These are phyloP conservation scores for Archivesica marissinica DNA, from an alignment of 1,140 invertebrate genomes.

Conservation along the genomic window DNA sequence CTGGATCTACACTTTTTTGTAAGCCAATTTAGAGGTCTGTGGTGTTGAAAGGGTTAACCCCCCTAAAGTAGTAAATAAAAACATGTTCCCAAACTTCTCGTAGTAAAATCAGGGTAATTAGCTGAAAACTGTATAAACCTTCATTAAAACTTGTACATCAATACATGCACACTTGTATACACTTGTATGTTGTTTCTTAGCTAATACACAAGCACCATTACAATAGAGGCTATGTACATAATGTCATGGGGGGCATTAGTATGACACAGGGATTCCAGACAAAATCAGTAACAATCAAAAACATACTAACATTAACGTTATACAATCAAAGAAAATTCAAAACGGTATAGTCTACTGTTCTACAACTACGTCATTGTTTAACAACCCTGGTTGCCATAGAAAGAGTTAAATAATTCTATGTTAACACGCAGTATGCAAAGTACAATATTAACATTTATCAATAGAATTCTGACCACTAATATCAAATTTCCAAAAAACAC, in stretches of 20 bases:
- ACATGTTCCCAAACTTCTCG: background rate
- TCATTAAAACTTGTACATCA: background rate
- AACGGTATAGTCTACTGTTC: constrained; percentile 28
- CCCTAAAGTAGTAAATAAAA: background rate
- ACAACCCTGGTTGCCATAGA: constrained; percentile 55
- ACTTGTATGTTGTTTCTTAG: constrained; percentile 1
- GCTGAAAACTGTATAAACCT: background rate
- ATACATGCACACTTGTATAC: background rate
- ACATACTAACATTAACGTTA: constrained; percentile 48
- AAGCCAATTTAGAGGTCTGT: too few species aligned
- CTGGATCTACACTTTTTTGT: too few species aligned
- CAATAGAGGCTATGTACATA: constrained; percentile 44
- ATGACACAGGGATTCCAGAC: constrained; percentile 12
- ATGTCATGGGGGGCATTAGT: constrained; percentile 29
- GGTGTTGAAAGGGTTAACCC: background rate
- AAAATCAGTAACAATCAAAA: constrained; percentile 45
- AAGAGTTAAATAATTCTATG: constrained; percentile 46
- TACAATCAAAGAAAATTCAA: constrained; percentile 36
- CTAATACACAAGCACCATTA: constrained; percentile 53
- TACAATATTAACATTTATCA: constrained; percentile 39
- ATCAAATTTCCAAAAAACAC: constrained; percentile 45
- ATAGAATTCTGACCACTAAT: constrained; percentile 18
- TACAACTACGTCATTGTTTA: constrained; percentile 40
- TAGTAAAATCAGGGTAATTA: background rate
- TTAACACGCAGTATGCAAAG: constrained; percentile 32